These are phyloP conservation scores for Barypeithes pellucidus DNA, from an alignment of 2,888 invertebrate species.

Conservation along the genomic window DNA sequence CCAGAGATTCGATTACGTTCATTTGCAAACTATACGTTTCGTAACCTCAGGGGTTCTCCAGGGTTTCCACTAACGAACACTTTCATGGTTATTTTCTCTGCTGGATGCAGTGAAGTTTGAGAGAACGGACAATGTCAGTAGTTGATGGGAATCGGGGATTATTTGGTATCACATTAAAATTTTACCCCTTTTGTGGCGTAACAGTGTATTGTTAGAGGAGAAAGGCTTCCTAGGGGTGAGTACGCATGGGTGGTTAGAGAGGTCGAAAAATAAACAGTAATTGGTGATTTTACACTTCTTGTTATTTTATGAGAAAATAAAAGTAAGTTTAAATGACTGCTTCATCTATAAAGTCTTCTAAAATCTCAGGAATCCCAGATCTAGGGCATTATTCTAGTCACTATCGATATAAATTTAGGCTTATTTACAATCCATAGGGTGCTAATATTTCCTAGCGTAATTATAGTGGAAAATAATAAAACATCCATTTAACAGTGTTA, in stretches of 20 bases:
- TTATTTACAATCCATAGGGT: too few species aligned
- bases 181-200: conserved; percentile 19
- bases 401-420: too few species aligned
- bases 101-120: conserved; percentile 19
- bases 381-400: too few species aligned
- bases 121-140: conserved; percentile 21
- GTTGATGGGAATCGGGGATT: conserved; percentile 13
- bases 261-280: neutral
- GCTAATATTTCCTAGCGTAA: too few species aligned
- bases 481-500: too few species aligned
- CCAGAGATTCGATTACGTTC: conserved; percentile 34
- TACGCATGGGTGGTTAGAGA: neutral
- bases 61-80: conserved; percentile 37
- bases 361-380: too few species aligned
- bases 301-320: neutral
- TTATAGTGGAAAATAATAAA: too few species aligned
- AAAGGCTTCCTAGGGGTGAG: conserved; percentile 12
- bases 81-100: conserved; percentile 40
- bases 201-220: neutral
- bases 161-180: conserved; percentile 15
- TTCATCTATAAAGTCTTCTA: too few species aligned
- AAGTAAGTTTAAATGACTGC: too few species aligned
- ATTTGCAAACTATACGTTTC: conserved; percentile 42
- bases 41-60: conserved; percentile 37
- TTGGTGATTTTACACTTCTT: neutral